Evolutionary conservation across 2,888 invertebrate species (phyloP), one percentile per base, ranked within the genome.

Genomic region (Gymnosoma rotundatum): DNA sequence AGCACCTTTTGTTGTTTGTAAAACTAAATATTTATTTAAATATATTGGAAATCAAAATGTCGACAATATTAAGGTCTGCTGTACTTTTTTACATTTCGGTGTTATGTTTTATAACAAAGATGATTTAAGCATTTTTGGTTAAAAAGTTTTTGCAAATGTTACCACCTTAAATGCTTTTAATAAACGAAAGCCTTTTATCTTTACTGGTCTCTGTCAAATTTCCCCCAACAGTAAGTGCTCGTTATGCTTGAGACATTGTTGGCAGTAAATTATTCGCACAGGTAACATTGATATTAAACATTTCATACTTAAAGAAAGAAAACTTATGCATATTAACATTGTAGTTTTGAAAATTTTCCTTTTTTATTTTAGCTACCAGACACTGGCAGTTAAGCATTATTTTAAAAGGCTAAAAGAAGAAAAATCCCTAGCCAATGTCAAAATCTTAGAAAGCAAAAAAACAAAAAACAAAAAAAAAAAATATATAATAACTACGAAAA

Each of bases 201-300:
- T 18, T 54, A 52, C 45, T 42, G 52, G 52, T 60, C 48, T 21
- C 16, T 54, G 32, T 20, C 58, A n/a, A 32, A 1, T 21, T 14
- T 52, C 21, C 50, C 60, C 20, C 12, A 32, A 52, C 7, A 54
- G 42, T 12, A 50, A 36, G 5, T 18, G 56, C 72, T 80, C 79
- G 76, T 80, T 83, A 80, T 83, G 79, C 73, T 73, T 61, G 50
- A 69, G 50, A 76, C 73, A 56, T 64, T 78, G 56, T 50, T 73
- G 50, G 25, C 52, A 50, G 58, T 42, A 64, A 64, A 45, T 38
- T 48, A 10, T 2, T 54, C 20, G 45, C 38, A 12, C 74, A 75
- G 70, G 78, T 83, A 83, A 38, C 18, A 58, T 63, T 78, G 45
- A 12, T 32, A 58, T 54, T 48, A 36, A 48, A 42, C 25, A 58